phyloP scores from a whole-genome alignment of 2,113 vertebrate species.

The Boulengeromyrus knoepffleri region DNA sequence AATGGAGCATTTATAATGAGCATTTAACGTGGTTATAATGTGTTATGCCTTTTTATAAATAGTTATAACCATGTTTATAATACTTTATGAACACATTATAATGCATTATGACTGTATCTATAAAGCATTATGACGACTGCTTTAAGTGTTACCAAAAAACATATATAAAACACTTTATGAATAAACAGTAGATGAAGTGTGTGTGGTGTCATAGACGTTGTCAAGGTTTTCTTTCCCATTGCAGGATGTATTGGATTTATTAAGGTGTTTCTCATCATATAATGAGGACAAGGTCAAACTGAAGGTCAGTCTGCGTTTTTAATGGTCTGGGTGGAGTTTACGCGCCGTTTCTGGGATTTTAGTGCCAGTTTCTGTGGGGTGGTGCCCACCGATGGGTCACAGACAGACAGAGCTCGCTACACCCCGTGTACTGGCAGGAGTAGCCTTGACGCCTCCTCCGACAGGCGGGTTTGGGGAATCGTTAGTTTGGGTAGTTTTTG shows the following conservation, averaged over 20 bases:
- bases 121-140: no score
- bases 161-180: neutral
- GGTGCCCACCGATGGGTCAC: neutral
- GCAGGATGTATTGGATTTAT: neutral
- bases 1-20: no score
- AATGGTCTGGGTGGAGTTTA: neutral
- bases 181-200: neutral
- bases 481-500: neutral
- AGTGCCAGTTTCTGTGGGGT: neutral
- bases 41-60: no score
- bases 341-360: neutral
- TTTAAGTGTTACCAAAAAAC: no score
- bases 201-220: neutral
- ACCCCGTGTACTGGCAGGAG: neutral
- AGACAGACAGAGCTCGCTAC: neutral
- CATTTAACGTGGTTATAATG: no score
- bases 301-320: neutral
- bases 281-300: neutral
- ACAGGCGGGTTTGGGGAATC: neutral
- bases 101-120: no score
- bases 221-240: neutral
- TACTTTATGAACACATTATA: no score
- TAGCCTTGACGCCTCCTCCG: neutral
- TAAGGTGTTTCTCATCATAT: neutral
- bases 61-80: no score